These are phyloP conservation scores for Drosophila auraria DNA, from an alignment of 1,140 invertebrate species.

Conservation along the genomic window DNA sequence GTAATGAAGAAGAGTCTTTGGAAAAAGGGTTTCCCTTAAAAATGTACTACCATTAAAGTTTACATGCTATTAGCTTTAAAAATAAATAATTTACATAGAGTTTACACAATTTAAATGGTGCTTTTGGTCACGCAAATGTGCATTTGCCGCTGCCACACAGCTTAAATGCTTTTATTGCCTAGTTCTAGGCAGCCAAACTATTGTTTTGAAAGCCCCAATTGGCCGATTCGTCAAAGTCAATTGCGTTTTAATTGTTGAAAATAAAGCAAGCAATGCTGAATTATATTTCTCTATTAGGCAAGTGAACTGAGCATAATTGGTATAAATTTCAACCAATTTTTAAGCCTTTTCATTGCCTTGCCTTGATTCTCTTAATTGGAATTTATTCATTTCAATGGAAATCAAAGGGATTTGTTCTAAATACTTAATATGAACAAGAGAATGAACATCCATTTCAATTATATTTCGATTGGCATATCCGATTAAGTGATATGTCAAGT, in stretches of 20 bases:
- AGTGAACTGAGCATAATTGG: background rate
- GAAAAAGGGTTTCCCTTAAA: background rate
- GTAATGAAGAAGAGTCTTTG: background rate
- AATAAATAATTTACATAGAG: background rate
- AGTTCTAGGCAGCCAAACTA: background rate
- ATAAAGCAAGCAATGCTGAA: background rate
- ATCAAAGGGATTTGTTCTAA: background rate
- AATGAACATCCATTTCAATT: conserved; percentile 19
- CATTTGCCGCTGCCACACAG: background rate
- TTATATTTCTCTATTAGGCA: background rate
- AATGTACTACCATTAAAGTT: background rate
- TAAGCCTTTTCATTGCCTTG: background rate
- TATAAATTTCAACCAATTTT: background rate
- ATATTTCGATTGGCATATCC: conserved; percentile 2
- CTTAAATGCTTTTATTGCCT: background rate
- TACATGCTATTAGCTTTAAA: background rate
- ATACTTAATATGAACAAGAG: background rate
- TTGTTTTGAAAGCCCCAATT: background rate
- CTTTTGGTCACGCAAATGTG: background rate
- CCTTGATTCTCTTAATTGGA: background rate
- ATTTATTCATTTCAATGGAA: too few species aligned
- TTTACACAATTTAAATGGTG: background rate
- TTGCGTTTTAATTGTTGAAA: conserved; percentile 1
- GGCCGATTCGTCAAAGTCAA: background rate
- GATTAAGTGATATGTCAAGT: conserved; percentile 27